Percentiles rank a stretch among this genome's conserved stretches.
phyloP scores from a whole-genome alignment of 30 jellyfish, hydroid and myxozoan genomes.

The Turritopsis dohrnii region DNA sequence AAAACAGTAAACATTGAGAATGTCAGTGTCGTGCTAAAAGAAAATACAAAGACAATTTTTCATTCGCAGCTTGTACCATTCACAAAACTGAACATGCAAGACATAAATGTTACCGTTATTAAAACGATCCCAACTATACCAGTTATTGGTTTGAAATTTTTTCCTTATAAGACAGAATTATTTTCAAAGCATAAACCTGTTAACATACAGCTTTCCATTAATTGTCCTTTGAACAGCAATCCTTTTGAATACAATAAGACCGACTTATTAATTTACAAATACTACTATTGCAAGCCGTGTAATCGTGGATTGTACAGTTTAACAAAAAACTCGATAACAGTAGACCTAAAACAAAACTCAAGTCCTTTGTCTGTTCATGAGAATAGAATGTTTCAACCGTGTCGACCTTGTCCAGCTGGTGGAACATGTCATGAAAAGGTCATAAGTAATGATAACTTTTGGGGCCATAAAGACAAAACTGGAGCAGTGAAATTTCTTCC shows the following conservation, averaged over 20 bases:
- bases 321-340: background rate
- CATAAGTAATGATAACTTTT: background rate
- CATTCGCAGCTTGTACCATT: background rate
- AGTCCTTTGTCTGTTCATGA: background rate
- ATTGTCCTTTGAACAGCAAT: constrained; percentile 10
- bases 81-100: background rate
- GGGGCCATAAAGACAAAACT: background rate
- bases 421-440: background rate
- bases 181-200: background rate
- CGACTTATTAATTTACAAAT: background rate
- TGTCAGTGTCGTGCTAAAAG: background rate
- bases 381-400: background rate
- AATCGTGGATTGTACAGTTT: background rate
- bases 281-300: background rate
- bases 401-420: background rate
- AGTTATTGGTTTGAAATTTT: background rate
- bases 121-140: background rate
- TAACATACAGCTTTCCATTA: background rate
- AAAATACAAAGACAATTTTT: background rate
- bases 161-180: background rate
- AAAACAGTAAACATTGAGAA: background rate
- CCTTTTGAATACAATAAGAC: background rate
- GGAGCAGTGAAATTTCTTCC: background rate
- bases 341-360: background rate
- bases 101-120: background rate